phyloP scores from a whole-genome alignment of 2,797 vertebrate genomes.

The Dendrocincla fuliginosa region DNA sequence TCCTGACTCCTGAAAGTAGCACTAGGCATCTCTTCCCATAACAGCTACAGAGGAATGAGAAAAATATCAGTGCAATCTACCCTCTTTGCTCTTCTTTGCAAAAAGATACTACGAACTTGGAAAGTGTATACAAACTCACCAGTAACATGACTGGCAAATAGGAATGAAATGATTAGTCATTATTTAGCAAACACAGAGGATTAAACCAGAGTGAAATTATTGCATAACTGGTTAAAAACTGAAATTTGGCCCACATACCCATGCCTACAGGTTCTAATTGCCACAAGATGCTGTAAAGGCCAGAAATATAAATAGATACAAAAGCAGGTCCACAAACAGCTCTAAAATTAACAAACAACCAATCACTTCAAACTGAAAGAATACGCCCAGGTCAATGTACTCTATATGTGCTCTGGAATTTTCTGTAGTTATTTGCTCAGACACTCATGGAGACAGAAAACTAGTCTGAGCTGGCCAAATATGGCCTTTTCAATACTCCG shows the following conservation, averaged over 20 bases:
- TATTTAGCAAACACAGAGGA: neutral
- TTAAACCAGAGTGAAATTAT: neutral
- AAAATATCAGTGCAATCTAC: neutral
- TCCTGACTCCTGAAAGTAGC: neutral
- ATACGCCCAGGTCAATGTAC: neutral
- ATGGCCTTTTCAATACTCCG: neutral
- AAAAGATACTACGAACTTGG: neutral
- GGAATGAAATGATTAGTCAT: neutral
- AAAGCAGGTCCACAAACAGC: neutral
- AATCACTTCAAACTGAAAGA: neutral
- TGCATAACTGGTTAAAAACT: neutral
- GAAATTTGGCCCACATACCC: neutral
- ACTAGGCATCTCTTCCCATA: neutral
- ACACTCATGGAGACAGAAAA: neutral
- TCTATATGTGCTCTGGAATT: neutral
- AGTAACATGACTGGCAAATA: neutral
- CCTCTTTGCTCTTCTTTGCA: neutral
- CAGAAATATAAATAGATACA: neutral
- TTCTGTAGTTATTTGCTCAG: neutral
- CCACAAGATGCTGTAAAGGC: neutral
- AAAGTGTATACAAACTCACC: neutral
- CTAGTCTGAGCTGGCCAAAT: neutral
- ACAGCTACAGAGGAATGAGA: neutral
- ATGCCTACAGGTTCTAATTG: neutral
- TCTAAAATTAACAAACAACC: conserved; percentile 23